Conservation (phyloP, 2,797 vertebrate species). For the Protosalanx chinensis region DNA sequence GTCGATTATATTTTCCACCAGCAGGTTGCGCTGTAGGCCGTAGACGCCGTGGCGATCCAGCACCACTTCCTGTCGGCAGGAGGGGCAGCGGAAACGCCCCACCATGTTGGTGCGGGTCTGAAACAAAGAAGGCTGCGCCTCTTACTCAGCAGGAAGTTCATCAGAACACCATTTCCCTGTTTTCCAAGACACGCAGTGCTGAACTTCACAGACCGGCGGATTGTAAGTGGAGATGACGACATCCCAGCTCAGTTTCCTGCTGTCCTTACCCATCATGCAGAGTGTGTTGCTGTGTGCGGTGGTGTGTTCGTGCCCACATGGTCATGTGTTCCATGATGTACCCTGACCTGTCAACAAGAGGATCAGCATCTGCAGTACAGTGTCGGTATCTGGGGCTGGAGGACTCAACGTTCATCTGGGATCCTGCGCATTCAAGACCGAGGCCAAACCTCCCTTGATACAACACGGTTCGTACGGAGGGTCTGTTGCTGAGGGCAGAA, state of each 20-base stretch:
- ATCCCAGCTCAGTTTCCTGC: not conserved
- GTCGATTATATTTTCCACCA: constrained; percentile 82
- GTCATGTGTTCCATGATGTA: too few species aligned
- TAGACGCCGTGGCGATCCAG: constrained; percentile 80
- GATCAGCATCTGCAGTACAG: too few species aligned
- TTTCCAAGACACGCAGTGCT: not conserved
- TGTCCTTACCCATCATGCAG: not conserved
- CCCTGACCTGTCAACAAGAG: too few species aligned
- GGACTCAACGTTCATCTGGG: not conserved
- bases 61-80: constrained; percentile 76
- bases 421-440: not conserved
- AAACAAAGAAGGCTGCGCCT: constrained; percentile 69
- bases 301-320: too few species aligned
- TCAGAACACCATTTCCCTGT: not conserved
- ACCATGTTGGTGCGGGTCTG: constrained; percentile 71
- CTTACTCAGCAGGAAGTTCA: constrained; percentile 44
- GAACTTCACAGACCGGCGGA: not conserved
- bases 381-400: not conserved
- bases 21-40: constrained; percentile 76
- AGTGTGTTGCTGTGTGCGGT: too few species aligned
- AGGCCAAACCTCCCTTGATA: not conserved
- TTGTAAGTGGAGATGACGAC: too few species aligned
- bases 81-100: constrained; percentile 77
- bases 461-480: constrained; percentile 4
- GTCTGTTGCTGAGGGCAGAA: constrained; percentile 20